phyloP scores from a whole-genome alignment of 2,113 vertebrate species.

The Hippotragus niger region DNA sequence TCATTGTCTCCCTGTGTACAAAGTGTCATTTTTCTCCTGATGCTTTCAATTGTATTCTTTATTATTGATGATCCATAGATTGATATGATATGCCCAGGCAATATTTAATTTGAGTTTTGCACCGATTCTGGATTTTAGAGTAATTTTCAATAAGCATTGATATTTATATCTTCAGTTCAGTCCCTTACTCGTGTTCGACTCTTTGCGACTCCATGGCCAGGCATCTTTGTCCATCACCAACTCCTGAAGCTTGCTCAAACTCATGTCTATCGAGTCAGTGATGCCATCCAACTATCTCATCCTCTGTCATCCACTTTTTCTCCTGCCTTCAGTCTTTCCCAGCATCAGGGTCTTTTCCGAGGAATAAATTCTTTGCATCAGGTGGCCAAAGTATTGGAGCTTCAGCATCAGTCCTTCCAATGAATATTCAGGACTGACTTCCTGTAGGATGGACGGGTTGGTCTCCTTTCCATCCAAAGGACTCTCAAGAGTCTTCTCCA shows the following conservation, averaged over 20 bases:
- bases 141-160: neutral
- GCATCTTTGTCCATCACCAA: neutral
- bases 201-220: neutral
- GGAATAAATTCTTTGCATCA: neutral
- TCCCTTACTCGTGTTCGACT: fast-evolving
- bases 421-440: neutral
- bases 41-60: neutral
- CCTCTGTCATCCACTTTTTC: neutral
- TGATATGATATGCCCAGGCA: neutral
- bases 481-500: neutral
- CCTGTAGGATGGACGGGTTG: neutral
- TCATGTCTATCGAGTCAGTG: neutral
- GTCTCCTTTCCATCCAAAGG: neutral
- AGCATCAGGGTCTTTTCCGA: neutral
- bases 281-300: neutral
- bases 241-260: neutral
- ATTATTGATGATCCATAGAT: neutral
- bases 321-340: neutral
- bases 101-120: neutral
- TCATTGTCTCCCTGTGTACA: neutral
- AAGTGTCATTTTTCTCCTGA: neutral
- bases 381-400: neutral
- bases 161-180: neutral
- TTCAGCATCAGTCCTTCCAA: neutral
- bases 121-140: neutral